Base-by-base conservation (phyloP, 2,113 vertebrate genomes). In the Rhagologus leucostigma region DNA sequence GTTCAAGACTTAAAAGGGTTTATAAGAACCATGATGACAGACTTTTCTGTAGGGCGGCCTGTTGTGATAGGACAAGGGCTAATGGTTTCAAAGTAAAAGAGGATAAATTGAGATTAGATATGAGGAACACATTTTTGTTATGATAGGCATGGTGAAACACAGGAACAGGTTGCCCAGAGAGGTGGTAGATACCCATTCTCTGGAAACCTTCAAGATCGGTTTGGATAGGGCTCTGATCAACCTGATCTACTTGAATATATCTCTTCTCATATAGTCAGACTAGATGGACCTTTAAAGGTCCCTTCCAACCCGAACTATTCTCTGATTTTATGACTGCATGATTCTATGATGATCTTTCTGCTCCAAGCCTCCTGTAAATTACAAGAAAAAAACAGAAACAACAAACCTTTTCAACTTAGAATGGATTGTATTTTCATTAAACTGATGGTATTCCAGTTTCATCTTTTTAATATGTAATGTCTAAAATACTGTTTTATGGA, bases 231-330 rank as follows among this genome's bases (percentile, higher is more conserved):
- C 13, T 62, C n/a, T 75, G 35, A 57, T 22, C 6, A 59, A 10
- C 9, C 3, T 59, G 12, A 24, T 50, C 9, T 39, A 15, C n/a
- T 49, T 44, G n/a, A 71, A 70, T 35, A 24, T 39, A 9, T 42
- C 13, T 33, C 26, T 60, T 41, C 7, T 37, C 9, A 22, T 24
- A 41, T 1, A 17, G 3, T 39, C 0, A 0, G 21, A 26, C 11
- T 29, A 33, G 32, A 23, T 57, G 24, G 24, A 49, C 16, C 8
- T 50, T 65, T 62, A 52, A 89, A 83, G 16, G 14, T 70, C 14
- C 5, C 20, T 90, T 87, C 49, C 53, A 53, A 55, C 2, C 2
- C 6, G 6, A 50, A 77, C 3, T 11, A 13, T 46, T 80, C 19
- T 73, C 20, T 35, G 8, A 65, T 65, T 78, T 47, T 62, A 27